Conservation (phyloP, 2,113 vertebrate species). For the Puma concolor region DNA sequence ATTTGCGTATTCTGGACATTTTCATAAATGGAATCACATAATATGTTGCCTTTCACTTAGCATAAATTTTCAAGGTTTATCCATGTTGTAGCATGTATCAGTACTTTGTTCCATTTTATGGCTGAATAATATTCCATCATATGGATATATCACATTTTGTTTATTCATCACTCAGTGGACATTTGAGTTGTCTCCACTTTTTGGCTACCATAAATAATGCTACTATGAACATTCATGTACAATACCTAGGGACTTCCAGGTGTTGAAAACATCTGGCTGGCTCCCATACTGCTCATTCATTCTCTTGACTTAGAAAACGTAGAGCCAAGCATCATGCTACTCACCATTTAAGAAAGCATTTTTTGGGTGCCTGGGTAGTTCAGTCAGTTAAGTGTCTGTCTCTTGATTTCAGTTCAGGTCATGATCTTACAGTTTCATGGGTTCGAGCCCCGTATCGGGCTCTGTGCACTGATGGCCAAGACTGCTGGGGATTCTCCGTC, state of each 20-base stretch:
- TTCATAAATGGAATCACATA: background rate
- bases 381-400: too few species aligned
- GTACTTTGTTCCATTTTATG: background rate
- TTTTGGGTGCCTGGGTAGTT: too few species aligned
- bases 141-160: background rate
- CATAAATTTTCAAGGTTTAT: background rate
- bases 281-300: conserved; percentile 13
- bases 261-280: conserved; percentile 36
- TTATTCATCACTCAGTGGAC: background rate
- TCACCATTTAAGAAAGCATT: conserved; percentile 42
- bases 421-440: too few species aligned
- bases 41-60: background rate
- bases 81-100: background rate
- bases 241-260: background rate
- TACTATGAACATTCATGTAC: background rate
- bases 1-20: background rate
- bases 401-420: too few species aligned
- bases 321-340: background rate
- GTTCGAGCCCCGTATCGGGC: too few species aligned
- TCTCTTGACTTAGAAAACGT: background rate
- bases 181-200: background rate
- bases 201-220: background rate
- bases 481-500: too few species aligned
- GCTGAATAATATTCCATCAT: background rate
- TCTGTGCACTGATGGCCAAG: too few species aligned